Percentiles rank a stretch among this genome's conserved stretches.
Evolutionary conservation across 2,797 vertebrate species (phyloP).

Genomic region (Ctenopoma multispine): DNA sequence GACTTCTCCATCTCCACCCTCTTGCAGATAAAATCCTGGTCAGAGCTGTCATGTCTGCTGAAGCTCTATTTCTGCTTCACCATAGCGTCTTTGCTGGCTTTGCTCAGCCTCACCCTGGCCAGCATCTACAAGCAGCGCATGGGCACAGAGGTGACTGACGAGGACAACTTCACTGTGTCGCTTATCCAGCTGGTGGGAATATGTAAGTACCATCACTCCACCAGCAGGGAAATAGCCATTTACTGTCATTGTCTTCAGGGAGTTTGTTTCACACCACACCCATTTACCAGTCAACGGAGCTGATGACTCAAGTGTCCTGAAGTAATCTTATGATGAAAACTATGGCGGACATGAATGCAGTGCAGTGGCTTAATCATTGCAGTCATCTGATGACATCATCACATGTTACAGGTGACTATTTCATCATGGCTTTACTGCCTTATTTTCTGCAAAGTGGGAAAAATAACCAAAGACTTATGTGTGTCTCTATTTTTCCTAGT

Average conservation of each 20-base stretch:
- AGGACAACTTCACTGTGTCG: slow-evolving; percentile 87
- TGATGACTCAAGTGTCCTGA: slow-evolving; percentile 5
- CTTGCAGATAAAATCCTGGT: slow-evolving; percentile 87
- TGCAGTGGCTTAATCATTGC: not conserved
- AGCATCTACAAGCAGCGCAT: slow-evolving; percentile 80
- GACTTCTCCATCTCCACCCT: not conserved
- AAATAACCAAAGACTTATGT: not conserved
- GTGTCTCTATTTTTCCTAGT: not conserved
- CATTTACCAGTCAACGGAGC: not conserved
- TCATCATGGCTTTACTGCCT: not conserved
- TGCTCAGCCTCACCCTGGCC: slow-evolving; percentile 82
- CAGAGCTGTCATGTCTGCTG: slow-evolving; percentile 83
- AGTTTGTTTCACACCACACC: fast-evolving
- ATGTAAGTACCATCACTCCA: slow-evolving; percentile 74
- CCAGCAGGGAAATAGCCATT: not conserved
- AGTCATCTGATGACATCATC: not conserved
- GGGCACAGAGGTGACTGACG: slow-evolving; percentile 17
- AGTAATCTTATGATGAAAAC: slow-evolving; percentile 25
- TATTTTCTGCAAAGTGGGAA: too few relatives aligned
- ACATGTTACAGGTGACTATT: slow-evolving; percentile 8
- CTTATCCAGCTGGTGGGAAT: slow-evolving; percentile 87
- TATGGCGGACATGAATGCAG: not conserved
- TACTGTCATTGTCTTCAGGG: not conserved
- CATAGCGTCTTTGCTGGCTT: slow-evolving; percentile 82
- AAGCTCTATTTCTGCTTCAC: slow-evolving; percentile 87